Conservation (phyloP, 2,113 vertebrate genomes). For the Epinephelus cyanopodus region DNA sequence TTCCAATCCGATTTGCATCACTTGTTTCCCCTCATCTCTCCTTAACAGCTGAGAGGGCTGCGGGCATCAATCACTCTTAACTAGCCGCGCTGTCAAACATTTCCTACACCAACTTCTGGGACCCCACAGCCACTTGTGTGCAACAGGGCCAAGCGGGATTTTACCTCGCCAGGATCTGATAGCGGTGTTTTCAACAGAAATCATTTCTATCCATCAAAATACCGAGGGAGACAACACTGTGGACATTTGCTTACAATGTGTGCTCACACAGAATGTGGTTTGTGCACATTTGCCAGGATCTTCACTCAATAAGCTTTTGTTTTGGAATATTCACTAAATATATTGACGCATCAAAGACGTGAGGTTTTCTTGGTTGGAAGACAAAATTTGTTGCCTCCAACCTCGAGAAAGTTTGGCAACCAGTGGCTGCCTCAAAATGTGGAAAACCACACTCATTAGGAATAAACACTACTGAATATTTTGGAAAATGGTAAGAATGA, state of each 20-base stretch:
- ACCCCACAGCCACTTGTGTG: conserved; percentile 12
- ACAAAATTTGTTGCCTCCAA: background rate
- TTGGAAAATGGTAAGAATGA: background rate
- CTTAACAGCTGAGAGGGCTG: conserved; percentile 75
- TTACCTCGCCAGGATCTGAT: conserved; percentile 1
- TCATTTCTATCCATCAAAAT: background rate
- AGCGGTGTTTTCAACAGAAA: background rate
- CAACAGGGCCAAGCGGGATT: background rate
- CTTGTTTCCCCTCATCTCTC: conserved; percentile 62
- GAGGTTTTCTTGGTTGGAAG: background rate
- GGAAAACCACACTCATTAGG: background rate
- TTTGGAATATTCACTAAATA: background rate
- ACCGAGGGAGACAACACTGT: background rate
- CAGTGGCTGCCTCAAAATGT: background rate
- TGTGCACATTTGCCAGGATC: background rate
- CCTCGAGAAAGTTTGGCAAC: background rate
- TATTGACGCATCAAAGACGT: background rate
- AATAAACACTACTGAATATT: background rate
- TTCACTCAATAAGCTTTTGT: background rate
- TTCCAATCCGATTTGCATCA: conserved; percentile 72
- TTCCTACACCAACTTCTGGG: conserved; percentile 35
- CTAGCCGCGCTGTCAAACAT: conserved; percentile 58
- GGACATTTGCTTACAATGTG: background rate
- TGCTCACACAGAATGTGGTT: background rate
- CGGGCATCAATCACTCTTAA: conserved; percentile 79